Percentiles rank a stretch among this genome's conserved stretches.
phyloP scores from a whole-genome alignment of 2,797 vertebrate genomes.

The Coreius guichenoti region DNA sequence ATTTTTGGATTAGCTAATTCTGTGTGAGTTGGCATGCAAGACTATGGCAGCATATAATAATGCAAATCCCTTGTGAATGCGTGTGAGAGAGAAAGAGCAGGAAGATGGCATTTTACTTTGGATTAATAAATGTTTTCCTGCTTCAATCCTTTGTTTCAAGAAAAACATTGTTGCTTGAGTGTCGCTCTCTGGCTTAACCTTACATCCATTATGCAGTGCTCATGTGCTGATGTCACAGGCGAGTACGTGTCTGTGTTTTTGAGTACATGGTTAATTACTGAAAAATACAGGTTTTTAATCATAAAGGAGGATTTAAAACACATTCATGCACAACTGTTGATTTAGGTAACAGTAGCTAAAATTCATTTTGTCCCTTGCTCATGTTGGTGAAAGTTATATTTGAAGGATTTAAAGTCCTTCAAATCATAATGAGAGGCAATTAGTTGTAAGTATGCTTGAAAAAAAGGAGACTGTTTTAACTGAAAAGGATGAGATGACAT shows the following conservation, averaged over 20 bases:
- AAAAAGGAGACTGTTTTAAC: slow-evolving; percentile 44
- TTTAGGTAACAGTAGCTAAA: background rate
- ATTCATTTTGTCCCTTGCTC: background rate
- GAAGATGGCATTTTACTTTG: slow-evolving; percentile 13
- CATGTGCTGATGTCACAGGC: slow-evolving; percentile 1
- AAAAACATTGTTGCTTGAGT: slow-evolving; percentile 19
- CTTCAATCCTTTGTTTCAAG: slow-evolving; percentile 2
- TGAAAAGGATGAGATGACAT: slow-evolving; percentile 32
- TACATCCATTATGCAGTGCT: background rate
- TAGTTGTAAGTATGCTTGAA: slow-evolving; percentile 37
- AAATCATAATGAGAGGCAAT: slow-evolving; percentile 25
- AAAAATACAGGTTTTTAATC: slow-evolving; percentile 1
- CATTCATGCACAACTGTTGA: background rate
- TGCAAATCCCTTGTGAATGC: slow-evolving; percentile 33
- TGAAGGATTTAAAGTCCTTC: background rate
- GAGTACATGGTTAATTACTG: background rate
- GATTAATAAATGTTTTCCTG: slow-evolving; percentile 29
- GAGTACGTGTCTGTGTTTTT: slow-evolving; percentile 12
- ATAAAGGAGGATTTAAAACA: background rate
- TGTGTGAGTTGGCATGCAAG: background rate
- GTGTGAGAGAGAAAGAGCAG: background rate
- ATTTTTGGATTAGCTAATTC: slow-evolving; percentile 5
- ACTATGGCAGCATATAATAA: background rate
- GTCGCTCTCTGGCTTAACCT: slow-evolving; percentile 25
- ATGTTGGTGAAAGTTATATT: background rate